Conservation (phyloP, 2,113 vertebrate species). For the Halichoeres trimaculatus region DNA sequence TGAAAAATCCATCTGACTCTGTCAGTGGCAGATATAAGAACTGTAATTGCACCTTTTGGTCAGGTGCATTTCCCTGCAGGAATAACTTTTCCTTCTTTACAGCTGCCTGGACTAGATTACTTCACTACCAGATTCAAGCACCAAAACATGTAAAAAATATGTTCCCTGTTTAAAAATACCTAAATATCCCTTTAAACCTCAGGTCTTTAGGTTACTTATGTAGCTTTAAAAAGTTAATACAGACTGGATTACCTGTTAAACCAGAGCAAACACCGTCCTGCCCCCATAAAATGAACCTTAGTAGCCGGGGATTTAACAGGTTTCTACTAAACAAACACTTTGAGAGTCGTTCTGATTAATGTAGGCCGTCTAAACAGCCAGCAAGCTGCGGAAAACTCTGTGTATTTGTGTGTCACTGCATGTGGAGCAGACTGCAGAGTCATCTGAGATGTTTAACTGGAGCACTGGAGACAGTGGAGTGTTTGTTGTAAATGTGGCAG, state of each 20-base stretch:
- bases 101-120: background rate
- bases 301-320: conserved; percentile 6
- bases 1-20: too few relatives aligned
- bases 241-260: conserved; percentile 33
- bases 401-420: background rate
- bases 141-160: background rate
- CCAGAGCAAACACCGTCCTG: conserved; percentile 8
- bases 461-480: conserved; percentile 15
- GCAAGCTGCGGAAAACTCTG: conserved; percentile 21
- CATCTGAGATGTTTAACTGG: background rate
- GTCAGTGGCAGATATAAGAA: too few relatives aligned
- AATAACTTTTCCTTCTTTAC: background rate
- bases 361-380: conserved; percentile 9
- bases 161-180: background rate
- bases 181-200: background rate
- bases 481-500: conserved; percentile 37
- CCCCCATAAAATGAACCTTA: conserved; percentile 41
- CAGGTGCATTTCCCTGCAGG: background rate
- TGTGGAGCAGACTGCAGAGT: conserved; percentile 4
- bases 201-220: background rate
- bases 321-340: conserved; percentile 37
- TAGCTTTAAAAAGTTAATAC: conserved; percentile 22
- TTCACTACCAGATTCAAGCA: background rate
- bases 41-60: too few relatives aligned
- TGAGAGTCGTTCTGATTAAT: conserved; percentile 25